A percentile compares a stretch with the other conserved stretches of the same genome.
Evolutionary conservation across 2,888 invertebrate species (phyloP).

Genomic region (Clitarchus hookeri): DNA sequence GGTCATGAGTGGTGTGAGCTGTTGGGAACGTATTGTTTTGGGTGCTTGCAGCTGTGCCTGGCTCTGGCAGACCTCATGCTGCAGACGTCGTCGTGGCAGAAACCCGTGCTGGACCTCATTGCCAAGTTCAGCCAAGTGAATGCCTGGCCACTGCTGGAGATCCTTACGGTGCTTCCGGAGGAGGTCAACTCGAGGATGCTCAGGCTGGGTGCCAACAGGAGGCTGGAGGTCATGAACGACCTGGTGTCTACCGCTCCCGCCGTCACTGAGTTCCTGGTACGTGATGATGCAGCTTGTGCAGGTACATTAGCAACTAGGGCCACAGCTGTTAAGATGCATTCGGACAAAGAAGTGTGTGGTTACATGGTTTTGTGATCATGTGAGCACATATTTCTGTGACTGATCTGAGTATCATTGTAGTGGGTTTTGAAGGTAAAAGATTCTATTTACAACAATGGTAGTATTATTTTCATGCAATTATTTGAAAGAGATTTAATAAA

Average conservation of each 20-base stretch:
- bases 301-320: too few relatives aligned
- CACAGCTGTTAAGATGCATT: too few relatives aligned
- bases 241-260: conserved; percentile 33
- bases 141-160: conserved; percentile 84
- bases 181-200: conserved; percentile 84
- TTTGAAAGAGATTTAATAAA: too few relatives aligned
- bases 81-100: conserved; percentile 92
- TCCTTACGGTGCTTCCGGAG: conserved; percentile 93
- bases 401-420: too few relatives aligned
- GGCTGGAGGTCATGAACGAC: conserved; percentile 81
- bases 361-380: too few relatives aligned
- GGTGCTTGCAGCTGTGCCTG: conserved; percentile 70
- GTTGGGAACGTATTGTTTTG: too few relatives aligned
- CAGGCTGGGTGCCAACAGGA: conserved; percentile 85
- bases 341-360: too few relatives aligned
- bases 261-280: conserved; percentile 41
- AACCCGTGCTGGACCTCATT: conserved; percentile 83
- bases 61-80: conserved; percentile 93
- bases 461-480: too few relatives aligned
- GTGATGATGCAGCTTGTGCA: neutral
- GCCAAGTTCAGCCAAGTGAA: conserved; percentile 66
- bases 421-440: too few relatives aligned
- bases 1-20: too few relatives aligned
- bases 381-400: too few relatives aligned
- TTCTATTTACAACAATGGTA: too few relatives aligned